Evolutionary conservation across 1,140 invertebrate species (phyloP), one percentile per base, ranked within the genome.

Genomic region (Cyphomyrmex costatus): DNA sequence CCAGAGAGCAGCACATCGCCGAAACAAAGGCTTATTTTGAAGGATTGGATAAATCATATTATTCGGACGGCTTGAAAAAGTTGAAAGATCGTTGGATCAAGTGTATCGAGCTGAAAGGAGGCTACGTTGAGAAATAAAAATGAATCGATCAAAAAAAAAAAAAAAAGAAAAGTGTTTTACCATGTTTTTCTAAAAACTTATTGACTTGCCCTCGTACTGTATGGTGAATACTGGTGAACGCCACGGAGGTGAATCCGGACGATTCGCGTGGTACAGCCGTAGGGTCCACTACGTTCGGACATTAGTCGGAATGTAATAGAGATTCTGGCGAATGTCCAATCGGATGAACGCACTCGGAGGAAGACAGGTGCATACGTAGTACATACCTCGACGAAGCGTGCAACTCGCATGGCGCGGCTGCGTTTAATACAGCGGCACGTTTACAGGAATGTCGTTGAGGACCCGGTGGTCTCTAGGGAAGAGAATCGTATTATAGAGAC

Each of bases 241-340:
- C 51, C 76, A 56, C 68, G 76, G 61, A 86, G 65, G 36, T 58
- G 87, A 89, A 88, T 92, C 92, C 53, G 84, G 79, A 51, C 83
- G 83, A 87, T 63, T 53, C 89, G 58, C 85, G 21, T 85, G 85
- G 89, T 91, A 89, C 85, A 87, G 80, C 70, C 49, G 36, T 66
- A 53, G 82, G 73, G 79, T 60, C 36, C 71, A 46, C 63, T 63
- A 73, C 77, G 58, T 53, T 73, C 83, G 86, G 89, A 91, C 89
- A 93, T 92, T 90, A 92, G 91, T 90, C 71, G 89, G 86, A 90
- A 92, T 91, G 87, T 92, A 93, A 93, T 93, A 91, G 92, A 93
- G 90, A 73, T 88, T 83, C 92, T 93, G 93, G 93, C 92, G 60
- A 73, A 30, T 88, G 84, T 92, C 92, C 92, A 93, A 84, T 65